Base-by-base conservation (phyloP, 1,140 invertebrate genomes). In the Thaumetopoea pityocampa region DNA sequence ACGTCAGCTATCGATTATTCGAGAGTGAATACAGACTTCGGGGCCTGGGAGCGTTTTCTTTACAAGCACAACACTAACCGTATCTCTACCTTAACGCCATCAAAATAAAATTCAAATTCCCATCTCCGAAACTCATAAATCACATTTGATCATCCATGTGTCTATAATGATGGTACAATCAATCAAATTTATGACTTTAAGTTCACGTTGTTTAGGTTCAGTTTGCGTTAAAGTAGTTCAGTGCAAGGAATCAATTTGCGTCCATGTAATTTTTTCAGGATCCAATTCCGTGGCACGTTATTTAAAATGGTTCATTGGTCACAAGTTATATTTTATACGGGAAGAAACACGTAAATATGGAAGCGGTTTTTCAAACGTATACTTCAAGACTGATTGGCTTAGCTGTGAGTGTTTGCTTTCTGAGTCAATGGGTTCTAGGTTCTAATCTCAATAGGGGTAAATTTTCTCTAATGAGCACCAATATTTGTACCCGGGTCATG, bases 1-100 rank as follows among this genome's bases (percentile, higher is more conserved):
- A 82, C 74, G 78, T 82, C 72, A 76, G 70, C 62, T 82, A 82
- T 82, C 78, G 74, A 82, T 82, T 82, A 82, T 82, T 79, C 66
- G 72, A 79, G 74, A 77, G 66, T 62, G 74, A 77, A 73, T 68
- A 69, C 65, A 65, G 58, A 58, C 50, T 64, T 66, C 58, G 57
- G 65, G 58, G 51, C 62, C 67, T 63, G 58, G 67, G 66, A 59
- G 47, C 65, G 61, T 65, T 77, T 73, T 65, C 64, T 71, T 64
- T 51, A 51, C 35, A 38, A 45, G 47, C 36, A 12, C 34, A 23
- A 42, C 16, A 37, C 36, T 46, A 55, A 67, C 51, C n/a, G n/a
- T n/a, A n/a, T 67, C 56, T 60, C 44, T 44, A 68, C 63, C 69
- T 62, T 78, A 69, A 35, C 26, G 27, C 36, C 17, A 26, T n/a